phyloP scores from a whole-genome alignment of 2,113 vertebrate genomes.

The Scopus umbretta region DNA sequence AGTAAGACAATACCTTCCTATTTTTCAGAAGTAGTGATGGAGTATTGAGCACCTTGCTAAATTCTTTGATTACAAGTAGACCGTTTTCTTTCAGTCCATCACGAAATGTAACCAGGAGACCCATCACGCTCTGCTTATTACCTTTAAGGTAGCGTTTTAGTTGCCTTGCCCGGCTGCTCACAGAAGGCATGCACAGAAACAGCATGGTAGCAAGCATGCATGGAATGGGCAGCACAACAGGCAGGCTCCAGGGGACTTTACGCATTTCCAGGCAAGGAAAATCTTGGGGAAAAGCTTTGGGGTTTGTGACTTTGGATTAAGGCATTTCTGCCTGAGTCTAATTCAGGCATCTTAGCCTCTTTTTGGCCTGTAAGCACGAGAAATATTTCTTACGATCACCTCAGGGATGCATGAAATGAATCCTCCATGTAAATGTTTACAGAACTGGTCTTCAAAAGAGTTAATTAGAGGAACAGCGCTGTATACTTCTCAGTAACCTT shows the following conservation, averaged over 20 bases:
- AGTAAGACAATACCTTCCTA: neutral
- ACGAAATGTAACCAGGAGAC: neutral
- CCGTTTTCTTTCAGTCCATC: neutral
- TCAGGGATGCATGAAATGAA: neutral
- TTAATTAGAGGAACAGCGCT: neutral
- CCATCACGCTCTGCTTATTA: neutral
- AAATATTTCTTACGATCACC: neutral
- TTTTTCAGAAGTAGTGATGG: neutral
- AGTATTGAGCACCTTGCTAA: neutral
- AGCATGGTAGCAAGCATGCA: fast-evolving
- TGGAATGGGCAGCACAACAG: neutral
- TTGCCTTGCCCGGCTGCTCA: neutral
- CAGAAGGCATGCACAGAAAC: neutral
- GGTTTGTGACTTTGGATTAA: neutral
- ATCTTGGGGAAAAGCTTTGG: neutral
- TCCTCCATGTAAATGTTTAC: neutral
- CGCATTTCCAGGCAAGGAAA: neutral
- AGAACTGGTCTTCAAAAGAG: neutral
- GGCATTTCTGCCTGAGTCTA: neutral
- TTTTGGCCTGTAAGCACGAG: neutral
- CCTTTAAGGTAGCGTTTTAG: neutral
- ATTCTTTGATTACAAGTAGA: neutral
- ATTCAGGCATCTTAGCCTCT: neutral
- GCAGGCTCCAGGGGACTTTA: neutral
- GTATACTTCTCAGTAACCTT: neutral